phyloP scores from a whole-genome alignment of 2,888 invertebrate genomes.

The Epinotia ramella region DNA sequence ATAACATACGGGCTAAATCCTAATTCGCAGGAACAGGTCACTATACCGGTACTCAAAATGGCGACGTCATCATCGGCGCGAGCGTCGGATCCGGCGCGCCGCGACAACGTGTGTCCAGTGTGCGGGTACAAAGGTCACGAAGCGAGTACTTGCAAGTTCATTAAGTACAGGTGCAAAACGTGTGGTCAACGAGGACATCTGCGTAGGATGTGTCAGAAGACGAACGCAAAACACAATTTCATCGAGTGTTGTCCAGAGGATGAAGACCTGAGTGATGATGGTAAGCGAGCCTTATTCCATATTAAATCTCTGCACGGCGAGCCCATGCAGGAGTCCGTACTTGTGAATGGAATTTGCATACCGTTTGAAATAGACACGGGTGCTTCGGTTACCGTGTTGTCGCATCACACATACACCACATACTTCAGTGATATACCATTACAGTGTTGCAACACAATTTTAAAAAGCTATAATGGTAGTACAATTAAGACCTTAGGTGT shows the following conservation, averaged over 20 bases:
- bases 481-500: constrained; percentile 19
- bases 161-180: background rate
- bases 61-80: background rate
- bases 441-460: constrained; percentile 26
- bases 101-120: background rate
- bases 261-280: background rate
- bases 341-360: background rate
- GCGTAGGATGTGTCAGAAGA: constrained; percentile 4
- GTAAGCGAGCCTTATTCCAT: background rate
- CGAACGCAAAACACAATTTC: background rate
- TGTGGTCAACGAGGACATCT: constrained; percentile 2
- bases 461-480: constrained; percentile 35
- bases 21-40: too few species aligned
- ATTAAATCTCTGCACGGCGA: background rate
- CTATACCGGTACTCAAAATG: constrained; percentile 8
- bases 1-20: too few species aligned
- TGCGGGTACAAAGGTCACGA: constrained; percentile 21
- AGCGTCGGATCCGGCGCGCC: background rate
- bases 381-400: background rate
- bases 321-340: constrained; percentile 4
- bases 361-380: constrained; percentile 12
- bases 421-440: constrained; percentile 7
- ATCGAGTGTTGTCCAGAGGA: background rate
- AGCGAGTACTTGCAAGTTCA: constrained; percentile 2
- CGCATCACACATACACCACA: background rate